Base-by-base conservation (phyloP, 2,888 invertebrate genomes). In the Crocallis elinguaria region DNA sequence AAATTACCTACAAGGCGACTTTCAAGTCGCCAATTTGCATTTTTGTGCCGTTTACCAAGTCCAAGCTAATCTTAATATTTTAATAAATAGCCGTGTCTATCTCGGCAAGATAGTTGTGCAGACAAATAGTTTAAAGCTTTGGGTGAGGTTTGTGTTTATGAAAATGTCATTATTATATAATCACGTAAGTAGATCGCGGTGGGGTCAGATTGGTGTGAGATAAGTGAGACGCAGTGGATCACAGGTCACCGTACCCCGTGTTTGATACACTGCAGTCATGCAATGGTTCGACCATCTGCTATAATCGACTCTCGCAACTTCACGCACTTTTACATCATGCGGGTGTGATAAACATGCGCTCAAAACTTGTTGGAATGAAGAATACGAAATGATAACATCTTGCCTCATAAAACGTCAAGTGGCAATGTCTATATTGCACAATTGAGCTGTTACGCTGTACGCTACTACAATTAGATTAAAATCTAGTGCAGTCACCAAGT, bases 201-300 rank as follows among this genome's bases (percentile, higher is more conserved):
- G 67, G 63, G 72, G 72, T 75, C 69, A 75, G 79, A 75, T 76
- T 32, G 43, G 63, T 63, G 58, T 66, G 64, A 63, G 75, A 77
- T 77, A 74, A 66, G 53, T 32, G 46, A 57, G 50, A 48, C 60
- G 62, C 60, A 55, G 55, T 60, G 60, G 67, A 71, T 73, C 67
- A 65, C 64, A 53, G 68, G 64, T 69, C 62, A 69, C 69, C 71
- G 71, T 70, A 70, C 70, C 64, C 67, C 67, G 53, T 53, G 67
- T 71, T 64, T 62, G 66, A 59, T 62, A 63, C 59, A 56, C 30
- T 39, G 6, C 11, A 39, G 23, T 25, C 65, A n/a, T n/a, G n/a
- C 66, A 65, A 75, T 5, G 23, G 23, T 23, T 4, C 6, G 6
- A 23, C 23, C 6, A 23, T 23, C 2, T 2, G 23, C 3, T 23